Percentiles rank a stretch among this genome's conserved stretches.
phyloP scores from a whole-genome alignment of 1,140 invertebrate genomes.

The Dendroctonus valens region DNA sequence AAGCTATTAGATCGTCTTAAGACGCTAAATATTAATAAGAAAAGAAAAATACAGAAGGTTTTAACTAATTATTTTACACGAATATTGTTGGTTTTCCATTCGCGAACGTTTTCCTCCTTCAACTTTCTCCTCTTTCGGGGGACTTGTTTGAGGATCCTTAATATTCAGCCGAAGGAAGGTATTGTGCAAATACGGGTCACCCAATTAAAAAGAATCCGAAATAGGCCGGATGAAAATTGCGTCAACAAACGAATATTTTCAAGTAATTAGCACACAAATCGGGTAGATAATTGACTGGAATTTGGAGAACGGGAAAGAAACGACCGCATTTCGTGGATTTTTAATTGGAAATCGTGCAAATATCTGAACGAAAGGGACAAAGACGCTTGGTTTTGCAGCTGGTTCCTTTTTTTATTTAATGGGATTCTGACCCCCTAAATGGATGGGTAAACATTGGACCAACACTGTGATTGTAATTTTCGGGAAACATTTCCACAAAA shows the following conservation, averaged over 20 bases:
- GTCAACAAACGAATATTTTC: slow-evolving; percentile 14
- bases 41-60: too few species aligned
- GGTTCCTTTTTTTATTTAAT: slow-evolving; percentile 9
- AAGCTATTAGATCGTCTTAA: too few species aligned
- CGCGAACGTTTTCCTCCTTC: too few species aligned
- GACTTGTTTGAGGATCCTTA: too few species aligned
- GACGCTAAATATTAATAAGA: too few species aligned
- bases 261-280: slow-evolving; percentile 17
- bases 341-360: slow-evolving; percentile 16
- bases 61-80: too few species aligned
- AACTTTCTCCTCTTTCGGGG: too few species aligned
- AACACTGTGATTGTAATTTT: too few species aligned
- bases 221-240: slow-evolving; percentile 8
- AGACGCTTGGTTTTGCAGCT: not conserved
- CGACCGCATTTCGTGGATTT: slow-evolving; percentile 7
- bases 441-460: not conserved
- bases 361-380: slow-evolving; percentile 2
- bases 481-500: too few species aligned
- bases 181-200: slow-evolving; percentile 9
- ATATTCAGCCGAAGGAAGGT: not conserved
- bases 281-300: slow-evolving; percentile 16
- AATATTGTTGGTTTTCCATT: too few species aligned
- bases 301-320: slow-evolving; percentile 5
- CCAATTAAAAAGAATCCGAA: slow-evolving; percentile 15
- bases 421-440: not conserved